Evolutionary conservation across 2,888 invertebrate genomes (phyloP).

Genomic region (Barypeithes pellucidus): DNA sequence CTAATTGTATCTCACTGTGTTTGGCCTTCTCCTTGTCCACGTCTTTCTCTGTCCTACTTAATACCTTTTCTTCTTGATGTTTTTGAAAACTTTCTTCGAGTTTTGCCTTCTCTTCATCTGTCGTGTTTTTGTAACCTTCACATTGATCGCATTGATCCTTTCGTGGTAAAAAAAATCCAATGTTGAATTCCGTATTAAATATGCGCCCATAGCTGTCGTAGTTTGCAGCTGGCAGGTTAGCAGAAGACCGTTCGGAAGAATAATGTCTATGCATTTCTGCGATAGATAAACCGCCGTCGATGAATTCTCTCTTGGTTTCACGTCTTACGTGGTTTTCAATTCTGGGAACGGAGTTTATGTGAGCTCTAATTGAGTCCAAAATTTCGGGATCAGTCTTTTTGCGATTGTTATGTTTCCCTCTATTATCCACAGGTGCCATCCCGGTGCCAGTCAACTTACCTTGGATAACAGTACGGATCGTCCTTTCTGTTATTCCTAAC

Average conservation of each 20-base stretch:
- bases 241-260: neutral
- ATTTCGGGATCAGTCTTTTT: neutral
- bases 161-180: slow-evolving; percentile 23
- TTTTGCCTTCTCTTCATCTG: slow-evolving; percentile 12
- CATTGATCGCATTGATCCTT: slow-evolving; percentile 13
- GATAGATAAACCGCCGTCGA: slow-evolving; percentile 18
- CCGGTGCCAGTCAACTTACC: slow-evolving; percentile 9
- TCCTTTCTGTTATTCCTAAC: slow-evolving; percentile 31
- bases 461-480: slow-evolving; percentile 27
- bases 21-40: slow-evolving; percentile 2
- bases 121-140: slow-evolving; percentile 18
- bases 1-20: slow-evolving; percentile 1
- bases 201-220: slow-evolving; percentile 11
- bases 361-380: slow-evolving; percentile 2
- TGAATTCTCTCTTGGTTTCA: slow-evolving; percentile 19
- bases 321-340: slow-evolving; percentile 30
- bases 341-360: slow-evolving; percentile 34
- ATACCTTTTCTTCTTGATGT: slow-evolving; percentile 22
- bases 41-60: neutral
- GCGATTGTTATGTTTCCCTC: neutral
- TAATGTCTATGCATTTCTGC: slow-evolving; percentile 28
- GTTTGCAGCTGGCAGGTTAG: slow-evolving; percentile 18
- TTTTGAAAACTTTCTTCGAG: slow-evolving; percentile 8
- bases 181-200: slow-evolving; percentile 27
- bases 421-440: neutral